phyloP scores from a whole-genome alignment of 1,140 invertebrate genomes.

The Drosophila azteca region DNA sequence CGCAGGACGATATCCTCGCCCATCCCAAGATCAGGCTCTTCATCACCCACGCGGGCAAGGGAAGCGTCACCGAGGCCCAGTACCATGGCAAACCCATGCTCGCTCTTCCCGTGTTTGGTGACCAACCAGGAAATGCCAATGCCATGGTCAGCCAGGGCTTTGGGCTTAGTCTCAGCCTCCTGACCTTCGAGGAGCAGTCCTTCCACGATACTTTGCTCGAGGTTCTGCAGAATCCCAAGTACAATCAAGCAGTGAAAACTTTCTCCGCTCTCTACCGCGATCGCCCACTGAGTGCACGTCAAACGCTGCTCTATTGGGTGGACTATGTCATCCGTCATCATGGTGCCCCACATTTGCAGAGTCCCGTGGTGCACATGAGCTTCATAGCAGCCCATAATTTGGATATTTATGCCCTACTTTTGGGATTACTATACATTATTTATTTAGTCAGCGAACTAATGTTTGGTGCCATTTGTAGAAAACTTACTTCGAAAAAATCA shows the following conservation, averaged over 20 bases:
- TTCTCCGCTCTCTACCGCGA: slow-evolving; percentile 69
- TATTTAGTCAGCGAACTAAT: slow-evolving; percentile 2
- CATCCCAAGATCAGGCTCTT: slow-evolving; percentile 87
- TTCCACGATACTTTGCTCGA: slow-evolving; percentile 54
- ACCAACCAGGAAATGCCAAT: slow-evolving; percentile 66
- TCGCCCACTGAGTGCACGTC: slow-evolving; percentile 64
- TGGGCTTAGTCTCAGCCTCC: slow-evolving; percentile 62
- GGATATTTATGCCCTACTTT: slow-evolving; percentile 54
- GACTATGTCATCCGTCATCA: slow-evolving; percentile 84
- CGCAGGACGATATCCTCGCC: slow-evolving; percentile 85
- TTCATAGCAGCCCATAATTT: slow-evolving; percentile 48
- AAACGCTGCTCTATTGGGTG: slow-evolving; percentile 82
- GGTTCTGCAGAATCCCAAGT: slow-evolving; percentile 59
- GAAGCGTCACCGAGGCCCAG: slow-evolving; percentile 84
- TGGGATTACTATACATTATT: not conserved
- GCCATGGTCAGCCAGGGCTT: slow-evolving; percentile 46
- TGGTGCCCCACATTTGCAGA: slow-evolving; percentile 73
- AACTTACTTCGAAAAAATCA: too few relatives aligned
- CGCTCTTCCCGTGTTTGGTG: slow-evolving; percentile 83
- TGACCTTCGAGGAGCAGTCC: slow-evolving; percentile 84
- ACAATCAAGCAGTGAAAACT: slow-evolving; percentile 31
- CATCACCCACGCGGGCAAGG: slow-evolving; percentile 89
- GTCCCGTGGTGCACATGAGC: slow-evolving; percentile 80
- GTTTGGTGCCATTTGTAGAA: not conserved
- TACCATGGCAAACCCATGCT: slow-evolving; percentile 85